Evolutionary conservation across 1,140 invertebrate species (phyloP).

Genomic region (Antheraea mylitta): DNA sequence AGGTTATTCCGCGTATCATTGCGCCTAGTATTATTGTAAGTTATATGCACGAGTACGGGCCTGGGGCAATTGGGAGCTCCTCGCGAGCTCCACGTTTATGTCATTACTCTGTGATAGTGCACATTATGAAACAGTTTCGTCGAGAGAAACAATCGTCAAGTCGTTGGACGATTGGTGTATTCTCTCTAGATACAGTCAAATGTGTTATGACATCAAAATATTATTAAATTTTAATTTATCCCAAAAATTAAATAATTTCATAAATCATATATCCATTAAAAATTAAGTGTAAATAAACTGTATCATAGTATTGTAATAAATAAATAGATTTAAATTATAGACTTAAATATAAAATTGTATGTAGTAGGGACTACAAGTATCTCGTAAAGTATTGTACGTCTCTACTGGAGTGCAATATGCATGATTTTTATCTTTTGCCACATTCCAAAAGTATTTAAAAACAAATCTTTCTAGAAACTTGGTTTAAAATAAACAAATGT

Average conservation of each 20-base stretch:
- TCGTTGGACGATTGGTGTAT: background rate
- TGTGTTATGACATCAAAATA: constrained; percentile 73
- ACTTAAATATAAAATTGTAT: constrained; percentile 43
- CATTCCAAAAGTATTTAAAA: constrained; percentile 56
- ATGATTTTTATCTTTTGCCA: constrained; percentile 68
- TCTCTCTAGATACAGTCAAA: constrained; percentile 43
- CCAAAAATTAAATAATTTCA: constrained; percentile 77
- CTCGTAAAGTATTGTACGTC: constrained; percentile 47
- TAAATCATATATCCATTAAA: constrained; percentile 62
- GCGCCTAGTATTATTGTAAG: constrained; percentile 71
- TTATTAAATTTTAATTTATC: constrained; percentile 71
- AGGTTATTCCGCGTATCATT: constrained; percentile 68
- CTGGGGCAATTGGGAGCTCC: constrained; percentile 68
- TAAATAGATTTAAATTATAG: constrained; percentile 46
- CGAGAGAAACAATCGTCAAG: constrained; percentile 8
- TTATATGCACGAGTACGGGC: constrained; percentile 72
- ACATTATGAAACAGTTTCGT: constrained; percentile 50
- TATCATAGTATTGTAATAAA: constrained; percentile 66
- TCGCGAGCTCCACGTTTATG: constrained; percentile 62
- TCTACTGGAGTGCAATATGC: constrained; percentile 69
- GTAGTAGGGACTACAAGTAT: constrained; percentile 22
- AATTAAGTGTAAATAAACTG: constrained; percentile 72
- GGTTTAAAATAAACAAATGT: background rate
- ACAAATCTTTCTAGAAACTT: background rate
- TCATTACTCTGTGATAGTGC: constrained; percentile 78